Evolutionary conservation across 1,140 invertebrate genomes (phyloP).

Genomic region (Drosophila trapezifrons): DNA sequence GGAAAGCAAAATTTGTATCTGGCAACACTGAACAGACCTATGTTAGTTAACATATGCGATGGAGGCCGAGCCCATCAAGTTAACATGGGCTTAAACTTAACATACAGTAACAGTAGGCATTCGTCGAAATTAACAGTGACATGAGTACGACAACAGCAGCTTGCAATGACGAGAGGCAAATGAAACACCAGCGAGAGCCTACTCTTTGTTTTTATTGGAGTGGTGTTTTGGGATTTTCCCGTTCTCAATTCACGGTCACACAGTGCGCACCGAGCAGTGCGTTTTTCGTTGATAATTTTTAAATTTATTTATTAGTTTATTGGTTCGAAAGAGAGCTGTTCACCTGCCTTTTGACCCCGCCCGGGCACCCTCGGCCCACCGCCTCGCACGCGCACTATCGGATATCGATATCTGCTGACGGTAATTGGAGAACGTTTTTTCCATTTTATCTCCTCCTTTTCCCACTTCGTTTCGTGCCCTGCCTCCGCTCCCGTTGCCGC

Average conservation of each 20-base stretch:
- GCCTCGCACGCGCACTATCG: conserved; percentile 30
- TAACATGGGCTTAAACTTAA: no score
- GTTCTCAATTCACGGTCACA: conserved; percentile 43
- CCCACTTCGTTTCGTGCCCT: conserved; percentile 76
- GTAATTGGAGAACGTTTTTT: conserved; percentile 82
- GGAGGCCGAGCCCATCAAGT: no score
- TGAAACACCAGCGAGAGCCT: not conserved
- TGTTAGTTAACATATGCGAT: no score
- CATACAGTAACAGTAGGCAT: no score
- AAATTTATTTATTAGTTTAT: conserved; percentile 82
- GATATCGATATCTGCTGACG: conserved; percentile 70
- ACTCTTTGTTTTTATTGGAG: conserved; percentile 11
- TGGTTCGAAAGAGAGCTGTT: conserved; percentile 59
- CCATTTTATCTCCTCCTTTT: conserved; percentile 81
- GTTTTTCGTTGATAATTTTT: conserved; percentile 81
- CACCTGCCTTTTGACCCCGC: conserved; percentile 17
- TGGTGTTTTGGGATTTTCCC: conserved; percentile 19
- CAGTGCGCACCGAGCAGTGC: conserved; percentile 40
- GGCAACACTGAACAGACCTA: no score
- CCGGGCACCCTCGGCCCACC: conserved; percentile 20
- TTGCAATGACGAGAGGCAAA: not conserved
- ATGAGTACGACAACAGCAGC: no score
- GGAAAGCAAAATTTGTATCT: no score
- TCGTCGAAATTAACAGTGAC: no score
- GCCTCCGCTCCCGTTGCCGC: conserved; percentile 37